Conservation (phyloP, 2,888 invertebrate species). For the Unio delphinus region DNA sequence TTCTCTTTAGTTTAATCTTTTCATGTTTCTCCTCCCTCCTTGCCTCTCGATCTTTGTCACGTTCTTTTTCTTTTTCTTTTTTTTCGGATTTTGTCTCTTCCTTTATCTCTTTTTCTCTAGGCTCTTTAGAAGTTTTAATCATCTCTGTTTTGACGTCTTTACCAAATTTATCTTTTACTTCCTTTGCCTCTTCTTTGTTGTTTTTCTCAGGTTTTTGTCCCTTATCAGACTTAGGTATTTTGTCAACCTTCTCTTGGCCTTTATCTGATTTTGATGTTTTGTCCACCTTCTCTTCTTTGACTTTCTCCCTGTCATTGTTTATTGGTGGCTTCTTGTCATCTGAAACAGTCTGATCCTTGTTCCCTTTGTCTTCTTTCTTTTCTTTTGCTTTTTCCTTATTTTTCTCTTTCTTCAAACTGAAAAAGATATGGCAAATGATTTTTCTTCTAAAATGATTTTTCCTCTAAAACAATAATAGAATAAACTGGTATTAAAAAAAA, state of each 20-base stretch:
- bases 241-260: conserved; percentile 8
- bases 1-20: conserved; percentile 40
- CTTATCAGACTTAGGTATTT: conserved; percentile 8
- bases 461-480: no score
- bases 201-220: conserved; percentile 15
- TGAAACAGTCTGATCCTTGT: conserved; percentile 6
- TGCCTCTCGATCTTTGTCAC: conserved; percentile 21
- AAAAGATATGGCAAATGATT: no score
- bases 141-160: neutral
- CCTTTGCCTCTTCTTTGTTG: neutral
- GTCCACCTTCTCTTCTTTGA: conserved; percentile 28
- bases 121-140: conserved; percentile 14
- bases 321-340: conserved; percentile 25
- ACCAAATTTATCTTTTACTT: conserved; percentile 7
- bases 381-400: conserved; percentile 24
- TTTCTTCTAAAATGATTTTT: no score
- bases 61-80: conserved; percentile 38
- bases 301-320: conserved; percentile 28
- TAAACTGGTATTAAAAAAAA: neutral
- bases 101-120: conserved; percentile 31
- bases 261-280: conserved; percentile 11
- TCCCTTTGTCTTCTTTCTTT: conserved; percentile 23
- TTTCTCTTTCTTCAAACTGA: conserved; percentile 15
- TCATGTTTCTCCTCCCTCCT: conserved; percentile 38
- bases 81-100: conserved; percentile 25